Conservation (phyloP, 2,113 vertebrate species). For the Myrmecobius fasciatus region DNA sequence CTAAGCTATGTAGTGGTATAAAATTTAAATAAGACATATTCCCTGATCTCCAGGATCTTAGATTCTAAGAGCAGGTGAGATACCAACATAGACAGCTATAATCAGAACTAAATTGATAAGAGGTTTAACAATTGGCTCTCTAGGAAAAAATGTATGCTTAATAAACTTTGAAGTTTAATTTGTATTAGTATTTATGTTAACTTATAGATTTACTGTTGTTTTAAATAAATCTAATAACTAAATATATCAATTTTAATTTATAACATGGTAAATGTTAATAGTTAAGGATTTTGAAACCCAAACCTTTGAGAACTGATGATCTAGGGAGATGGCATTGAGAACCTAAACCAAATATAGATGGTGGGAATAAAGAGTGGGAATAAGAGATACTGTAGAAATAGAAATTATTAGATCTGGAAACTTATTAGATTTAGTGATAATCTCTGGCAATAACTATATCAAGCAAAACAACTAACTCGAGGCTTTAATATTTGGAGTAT, state of each 20-base stretch:
- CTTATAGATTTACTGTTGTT: no score
- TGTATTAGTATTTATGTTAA: neutral
- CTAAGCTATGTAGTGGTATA: no score
- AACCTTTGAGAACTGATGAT: neutral
- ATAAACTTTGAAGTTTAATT: no score
- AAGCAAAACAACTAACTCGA: neutral
- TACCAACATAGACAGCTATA: no score
- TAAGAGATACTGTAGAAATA: neutral
- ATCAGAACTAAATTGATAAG: no score
- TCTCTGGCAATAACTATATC: neutral
- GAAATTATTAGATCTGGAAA: neutral
- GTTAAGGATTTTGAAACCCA: neutral
- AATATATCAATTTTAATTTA: neutral
- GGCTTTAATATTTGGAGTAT: neutral
- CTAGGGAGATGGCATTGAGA: neutral
- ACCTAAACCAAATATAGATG: neutral
- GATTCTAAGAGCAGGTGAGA: no score
- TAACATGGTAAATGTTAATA: neutral
- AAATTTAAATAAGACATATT: no score
- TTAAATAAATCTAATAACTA: no score
- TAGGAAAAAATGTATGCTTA: no score
- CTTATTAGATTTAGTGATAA: neutral
- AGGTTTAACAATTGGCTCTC: no score
- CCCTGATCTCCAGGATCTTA: no score
- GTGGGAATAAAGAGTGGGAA: neutral